Evolutionary conservation across 2,888 invertebrate species (phyloP), one percentile per base, ranked within the genome.

Genomic region (Scaptomyza parva): DNA sequence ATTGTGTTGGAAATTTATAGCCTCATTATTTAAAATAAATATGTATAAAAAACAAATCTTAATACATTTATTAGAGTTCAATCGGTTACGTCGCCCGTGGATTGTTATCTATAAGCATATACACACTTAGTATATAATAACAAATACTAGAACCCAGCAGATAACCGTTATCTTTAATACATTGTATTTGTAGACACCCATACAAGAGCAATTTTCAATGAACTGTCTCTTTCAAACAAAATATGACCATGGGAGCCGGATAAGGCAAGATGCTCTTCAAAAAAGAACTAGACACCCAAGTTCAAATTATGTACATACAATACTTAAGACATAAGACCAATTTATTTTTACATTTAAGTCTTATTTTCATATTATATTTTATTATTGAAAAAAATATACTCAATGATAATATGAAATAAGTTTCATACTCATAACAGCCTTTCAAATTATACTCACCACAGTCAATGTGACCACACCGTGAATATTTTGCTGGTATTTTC

Each of bases 401-500:
- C n/a, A n/a, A n/a, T n/a, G n/a, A n/a, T n/a, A n/a, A n/a, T n/a
- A n/a, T n/a, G n/a, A n/a, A n/a, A n/a, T 24, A 24, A 24, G 4
- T 4, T 6, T 24, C 8, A 7, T 24, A 28, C 24, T 6, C 6
- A 24, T 2, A 7, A 8, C n/a, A 26, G 12, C 6, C 3, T 48
- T 48, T 14, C 2, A 48, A 48, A 7, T 14, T 3, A 35, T 14
- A 14, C 22, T 7, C 48, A 39, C 37, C 50, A 51, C 20, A 11
- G 17, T 20, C n/a, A 26, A 14, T 28, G 6, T 52, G 64, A 41
- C 5, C 64, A 39, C 52, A 54, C 18, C 12, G 2, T n/a, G 9
- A 1, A 4, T 37, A 45, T 37, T 37, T 17, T 41, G 11, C 3
- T 45, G n/a, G 65, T 62, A 65, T 62, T 40, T 62, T 45, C 3